These are phyloP conservation scores for Cyclura pinguis DNA, from an alignment of 2,797 vertebrate species.

Conservation along the genomic window DNA sequence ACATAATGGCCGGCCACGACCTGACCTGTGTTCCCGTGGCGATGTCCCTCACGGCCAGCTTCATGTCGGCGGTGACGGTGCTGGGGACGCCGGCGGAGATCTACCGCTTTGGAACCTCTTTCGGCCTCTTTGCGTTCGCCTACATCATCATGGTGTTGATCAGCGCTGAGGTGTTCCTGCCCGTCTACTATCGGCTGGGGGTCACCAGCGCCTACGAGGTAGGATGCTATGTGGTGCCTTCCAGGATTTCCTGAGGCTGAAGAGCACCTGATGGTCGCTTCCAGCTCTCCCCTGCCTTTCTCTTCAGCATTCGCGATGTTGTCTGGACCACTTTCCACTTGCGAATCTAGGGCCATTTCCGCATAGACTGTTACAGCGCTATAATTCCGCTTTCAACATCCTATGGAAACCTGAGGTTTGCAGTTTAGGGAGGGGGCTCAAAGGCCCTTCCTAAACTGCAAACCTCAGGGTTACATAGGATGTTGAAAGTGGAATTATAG, in stretches of 20 bases:
- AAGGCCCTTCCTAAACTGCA: too few species aligned
- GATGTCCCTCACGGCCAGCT: constrained; percentile 92
- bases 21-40: constrained; percentile 89
- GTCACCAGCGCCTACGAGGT: constrained; percentile 96
- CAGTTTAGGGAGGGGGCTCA: too few species aligned
- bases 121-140: constrained; percentile 81
- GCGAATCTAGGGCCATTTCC: too few species aligned
- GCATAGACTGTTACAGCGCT: too few species aligned
- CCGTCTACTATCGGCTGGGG: constrained; percentile 91
- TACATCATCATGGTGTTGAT: constrained; percentile 83
- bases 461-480: too few species aligned
- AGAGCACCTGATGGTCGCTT: background rate
- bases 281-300: background rate
- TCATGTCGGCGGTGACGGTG: constrained; percentile 95
- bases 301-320: too few species aligned
- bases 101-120: constrained; percentile 87
- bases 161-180: constrained; percentile 92
- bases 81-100: constrained; percentile 92
- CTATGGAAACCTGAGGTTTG: too few species aligned
- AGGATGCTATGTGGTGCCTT: too few species aligned
- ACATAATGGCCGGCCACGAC: constrained; percentile 87
- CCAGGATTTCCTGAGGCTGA: background rate
- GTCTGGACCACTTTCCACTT: too few species aligned
- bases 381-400: too few species aligned
- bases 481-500: too few species aligned